Base-by-base conservation (phyloP, 1,140 invertebrate genomes). In the Drosophila bocqueti region DNA sequence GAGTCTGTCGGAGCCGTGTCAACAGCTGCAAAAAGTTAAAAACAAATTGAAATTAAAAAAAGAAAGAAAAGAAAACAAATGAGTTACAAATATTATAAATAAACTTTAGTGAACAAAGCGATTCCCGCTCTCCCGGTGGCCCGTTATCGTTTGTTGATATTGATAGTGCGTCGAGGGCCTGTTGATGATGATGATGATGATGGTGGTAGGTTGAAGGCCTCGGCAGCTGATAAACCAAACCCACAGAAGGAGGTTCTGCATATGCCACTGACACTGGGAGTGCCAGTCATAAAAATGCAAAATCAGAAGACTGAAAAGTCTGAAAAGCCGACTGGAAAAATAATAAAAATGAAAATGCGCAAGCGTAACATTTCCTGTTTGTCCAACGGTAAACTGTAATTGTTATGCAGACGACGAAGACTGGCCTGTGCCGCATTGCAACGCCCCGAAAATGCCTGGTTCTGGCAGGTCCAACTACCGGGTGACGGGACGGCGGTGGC, bases 281-380 rank as follows among this genome's bases (percentile, higher is more conserved):
- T 40, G 36, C 15, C 54, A 57, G 13, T 40, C 46, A 42, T 24
- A 74, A 62, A 45, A 74, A 18, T 38, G 47, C 26, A 54, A 62
- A 71, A 75, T 65, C 47, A 61, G 62, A 49, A 26, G 2, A 21
- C 15, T 16, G 36, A 18, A 50, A 29, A 50, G 2, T 2, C 16
- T 10, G 10, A 61, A 52, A 29, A 36, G n/a, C 29, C 49, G 46
- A 54, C 36, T 57, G 54, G 4, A 57, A 57, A 78, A 75, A 73
- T 79, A 74, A 69, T 74, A 75, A 43, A 63, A 80, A 72, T 59
- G 64, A 64, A 67, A 66, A 47, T 40, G 73, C 60, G 64, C 82
- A 85, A 74, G 82, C 74, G 74, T 74, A 86, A 67, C 83, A 78
- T 79, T 85, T 85, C 79, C 83, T 86, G 83, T 82, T 79, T 76